phyloP scores from a whole-genome alignment of 2,888 invertebrate genomes.

The Cheilosia scutellata region DNA sequence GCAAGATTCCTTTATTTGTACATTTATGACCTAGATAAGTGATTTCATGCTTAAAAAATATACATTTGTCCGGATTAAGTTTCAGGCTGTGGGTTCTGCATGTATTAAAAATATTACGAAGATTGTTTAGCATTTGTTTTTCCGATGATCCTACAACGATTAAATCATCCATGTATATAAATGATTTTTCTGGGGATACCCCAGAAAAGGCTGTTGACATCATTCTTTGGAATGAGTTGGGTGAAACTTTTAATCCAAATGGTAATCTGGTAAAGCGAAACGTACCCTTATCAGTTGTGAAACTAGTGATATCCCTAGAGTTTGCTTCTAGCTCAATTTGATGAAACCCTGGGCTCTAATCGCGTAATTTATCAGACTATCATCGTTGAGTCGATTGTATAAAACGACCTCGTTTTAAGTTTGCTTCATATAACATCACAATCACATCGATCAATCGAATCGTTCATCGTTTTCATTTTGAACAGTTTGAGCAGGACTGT shows the following conservation, averaged over 20 bases:
- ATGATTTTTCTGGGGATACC: slow-evolving; percentile 65
- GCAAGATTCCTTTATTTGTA: slow-evolving; percentile 48
- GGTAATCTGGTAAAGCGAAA: slow-evolving; percentile 74
- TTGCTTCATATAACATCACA: too few relatives aligned
- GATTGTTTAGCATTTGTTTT: slow-evolving; percentile 51
- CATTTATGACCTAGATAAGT: slow-evolving; percentile 64
- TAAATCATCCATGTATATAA: slow-evolving; percentile 77
- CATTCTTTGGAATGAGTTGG: slow-evolving; percentile 77
- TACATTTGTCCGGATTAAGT: slow-evolving; percentile 73
- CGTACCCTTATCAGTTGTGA: slow-evolving; percentile 61
- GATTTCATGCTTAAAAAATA: slow-evolving; percentile 71
- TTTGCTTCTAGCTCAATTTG: slow-evolving; percentile 42
- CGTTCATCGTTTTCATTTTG: too few relatives aligned
- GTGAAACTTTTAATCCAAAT: slow-evolving; percentile 75
- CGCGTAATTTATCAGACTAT: too few relatives aligned
- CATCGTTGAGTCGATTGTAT: too few relatives aligned
- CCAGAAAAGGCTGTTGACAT: slow-evolving; percentile 77
- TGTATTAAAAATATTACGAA: slow-evolving; percentile 27
- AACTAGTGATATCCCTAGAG: slow-evolving; percentile 72
- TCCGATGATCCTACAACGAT: slow-evolving; percentile 74
- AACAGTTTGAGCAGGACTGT: too few relatives aligned
- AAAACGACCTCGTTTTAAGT: too few relatives aligned
- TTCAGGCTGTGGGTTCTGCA: slow-evolving; percentile 54
- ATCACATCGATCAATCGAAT: too few relatives aligned
- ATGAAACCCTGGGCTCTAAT: slow-evolving; percentile 48